These are phyloP conservation scores for Dasyornis broadbenti DNA, from an alignment of 2,113 vertebrate genomes.

Conservation along the genomic window DNA sequence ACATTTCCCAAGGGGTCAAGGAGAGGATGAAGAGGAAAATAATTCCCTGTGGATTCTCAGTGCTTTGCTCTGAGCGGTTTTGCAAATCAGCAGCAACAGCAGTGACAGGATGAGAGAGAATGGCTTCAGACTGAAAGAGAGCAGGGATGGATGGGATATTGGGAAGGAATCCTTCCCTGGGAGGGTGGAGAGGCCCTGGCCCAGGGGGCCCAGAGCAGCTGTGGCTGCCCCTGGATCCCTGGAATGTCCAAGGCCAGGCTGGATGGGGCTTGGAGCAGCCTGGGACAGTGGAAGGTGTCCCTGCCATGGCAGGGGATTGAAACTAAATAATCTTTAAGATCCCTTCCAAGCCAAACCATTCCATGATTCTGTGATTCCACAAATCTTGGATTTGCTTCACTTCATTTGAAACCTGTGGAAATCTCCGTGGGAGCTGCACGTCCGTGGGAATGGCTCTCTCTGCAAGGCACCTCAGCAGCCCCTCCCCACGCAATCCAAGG, in stretches of 20 bases:
- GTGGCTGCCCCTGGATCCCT: background rate
- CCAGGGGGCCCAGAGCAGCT: background rate
- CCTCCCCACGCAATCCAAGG: background rate
- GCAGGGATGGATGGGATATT: background rate
- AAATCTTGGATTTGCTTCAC: background rate
- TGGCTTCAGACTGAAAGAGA: background rate
- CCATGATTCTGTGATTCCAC: background rate
- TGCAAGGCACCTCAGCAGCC: background rate
- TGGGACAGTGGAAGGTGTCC: accelerated
- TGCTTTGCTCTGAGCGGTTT: background rate
- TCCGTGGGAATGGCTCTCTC: background rate
- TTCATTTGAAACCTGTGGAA: background rate
- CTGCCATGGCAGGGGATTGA: background rate
- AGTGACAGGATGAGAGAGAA: background rate
- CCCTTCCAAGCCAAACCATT: accelerated
- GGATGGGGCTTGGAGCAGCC: accelerated
- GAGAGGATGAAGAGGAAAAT: background rate
- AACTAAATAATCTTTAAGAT: background rate
- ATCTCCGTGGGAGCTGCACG: background rate
- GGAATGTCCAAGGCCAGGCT: background rate
- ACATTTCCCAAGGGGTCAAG: background rate
- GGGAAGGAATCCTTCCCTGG: accelerated
- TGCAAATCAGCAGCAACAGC: background rate
- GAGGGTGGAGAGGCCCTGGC: background rate
- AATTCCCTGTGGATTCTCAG: background rate